Base-by-base conservation (phyloP, 2,113 vertebrate genomes). In the Chrysochloris asiatica region DNA sequence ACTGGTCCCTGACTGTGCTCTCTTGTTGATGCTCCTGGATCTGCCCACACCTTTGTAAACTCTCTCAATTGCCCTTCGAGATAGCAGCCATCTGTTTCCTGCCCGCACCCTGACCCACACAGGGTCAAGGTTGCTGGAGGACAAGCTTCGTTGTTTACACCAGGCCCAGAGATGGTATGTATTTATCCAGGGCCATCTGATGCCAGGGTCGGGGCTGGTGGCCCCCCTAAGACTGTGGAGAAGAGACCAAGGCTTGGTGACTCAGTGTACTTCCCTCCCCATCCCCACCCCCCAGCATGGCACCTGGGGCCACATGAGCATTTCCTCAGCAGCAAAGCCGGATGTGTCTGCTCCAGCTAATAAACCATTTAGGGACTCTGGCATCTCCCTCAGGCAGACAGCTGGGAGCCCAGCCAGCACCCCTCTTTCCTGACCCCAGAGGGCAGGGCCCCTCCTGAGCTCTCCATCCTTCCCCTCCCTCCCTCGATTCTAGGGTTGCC, bases 21-120 rank as follows among this genome's bases (percentile, higher is more conserved):
- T 59, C 78, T 28, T 22, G 8, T 14, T 30, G 8, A 1, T 17
- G 43, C 43, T 41, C 50, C n/a, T 56, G 12, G 30, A 0, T 0
- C 73, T 45, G 67, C 88, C 94, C 88, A 69, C 76, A 56, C 82
- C 89, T 92, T 69, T 47, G 63, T 43, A 85, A 93, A 91, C 0
- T 11, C 30, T 78, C 72, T 61, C 47, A 1, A n/a, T 69, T 79
- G 78, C 77, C 76, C 80, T 56, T 33, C 8, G 4, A 61, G 81
- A 45, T 24, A 8, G 56, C 4, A 0, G 30, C 93, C 92, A 83
- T 82, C 93, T 95, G 92, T 83, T 79, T 90, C 83, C 94, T 89
- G 86, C 48, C 47, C 2, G 59, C 36, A 50, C 47, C 19, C 50
- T 0, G 0, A 21, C 19, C 76, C 38, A 13, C 0, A 5, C 12